phyloP scores from a whole-genome alignment of 2,113 vertebrate species.

The Triplophysa tibetana region DNA sequence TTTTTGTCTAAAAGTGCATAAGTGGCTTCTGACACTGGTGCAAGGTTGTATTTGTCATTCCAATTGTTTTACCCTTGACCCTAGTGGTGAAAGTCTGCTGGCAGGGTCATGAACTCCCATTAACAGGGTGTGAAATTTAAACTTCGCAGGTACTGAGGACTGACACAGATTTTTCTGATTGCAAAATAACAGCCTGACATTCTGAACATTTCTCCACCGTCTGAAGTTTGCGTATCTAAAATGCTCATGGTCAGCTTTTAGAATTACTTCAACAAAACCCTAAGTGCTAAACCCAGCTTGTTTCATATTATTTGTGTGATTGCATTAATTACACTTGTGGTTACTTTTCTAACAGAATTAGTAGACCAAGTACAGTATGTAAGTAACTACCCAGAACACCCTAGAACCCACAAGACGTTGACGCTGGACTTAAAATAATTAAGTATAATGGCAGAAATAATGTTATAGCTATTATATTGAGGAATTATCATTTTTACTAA shows the following conservation, averaged over 20 bases:
- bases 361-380: too few relatives aligned
- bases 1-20: not conserved
- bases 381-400: too few relatives aligned
- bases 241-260: too few relatives aligned
- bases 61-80: constrained; percentile 22
- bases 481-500: not conserved
- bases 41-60: not conserved
- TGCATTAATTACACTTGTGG: too few relatives aligned
- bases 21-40: not conserved
- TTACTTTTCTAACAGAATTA: too few relatives aligned
- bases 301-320: too few relatives aligned
- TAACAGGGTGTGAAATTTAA: constrained; percentile 26
- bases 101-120: constrained; percentile 30
- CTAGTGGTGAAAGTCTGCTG: constrained; percentile 12
- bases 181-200: not conserved
- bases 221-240: too few relatives aligned
- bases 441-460: not conserved
- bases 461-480: not conserved
- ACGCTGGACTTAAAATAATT: too few relatives aligned
- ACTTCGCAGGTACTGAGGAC: not conserved
- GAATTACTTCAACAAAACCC: too few relatives aligned
- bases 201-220: not conserved
- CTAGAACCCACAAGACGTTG: too few relatives aligned
- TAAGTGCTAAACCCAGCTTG: too few relatives aligned
- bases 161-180: not conserved